These are phyloP conservation scores for Drosophila affinis DNA, from an alignment of 2,888 invertebrate genomes.

Conservation along the genomic window DNA sequence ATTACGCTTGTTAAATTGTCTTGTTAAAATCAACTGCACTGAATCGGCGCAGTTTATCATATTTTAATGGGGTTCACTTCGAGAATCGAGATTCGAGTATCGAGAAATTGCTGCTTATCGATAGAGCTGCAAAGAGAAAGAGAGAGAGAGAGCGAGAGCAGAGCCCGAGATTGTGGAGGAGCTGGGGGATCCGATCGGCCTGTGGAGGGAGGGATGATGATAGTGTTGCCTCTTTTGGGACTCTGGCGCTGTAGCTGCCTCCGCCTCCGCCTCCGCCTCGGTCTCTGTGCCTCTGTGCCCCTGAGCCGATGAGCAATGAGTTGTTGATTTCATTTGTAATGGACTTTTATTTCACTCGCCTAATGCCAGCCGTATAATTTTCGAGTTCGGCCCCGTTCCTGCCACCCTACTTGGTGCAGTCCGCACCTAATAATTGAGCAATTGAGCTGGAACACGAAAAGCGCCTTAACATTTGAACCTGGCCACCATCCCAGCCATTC, in stretches of 20 bases:
- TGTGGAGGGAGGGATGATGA: constrained; percentile 39
- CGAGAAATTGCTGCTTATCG: constrained; percentile 54
- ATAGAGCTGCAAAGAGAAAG: neutral
- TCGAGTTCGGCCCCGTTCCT: constrained; percentile 29
- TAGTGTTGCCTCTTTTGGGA: constrained; percentile 48
- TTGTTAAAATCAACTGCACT: constrained; percentile 81
- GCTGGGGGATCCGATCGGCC: constrained; percentile 4
- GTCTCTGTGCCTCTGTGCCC: constrained; percentile 12
- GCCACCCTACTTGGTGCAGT: constrained; percentile 18
- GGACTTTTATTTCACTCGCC: constrained; percentile 78
- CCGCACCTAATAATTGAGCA: constrained; percentile 74
- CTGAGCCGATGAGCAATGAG: constrained; percentile 75
- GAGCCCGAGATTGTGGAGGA: constrained; percentile 15
- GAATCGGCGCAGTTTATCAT: constrained; percentile 82
- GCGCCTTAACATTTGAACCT: constrained; percentile 79
- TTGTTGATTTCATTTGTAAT: constrained; percentile 80
- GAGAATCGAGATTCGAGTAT: constrained; percentile 47
- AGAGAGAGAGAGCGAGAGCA: neutral
- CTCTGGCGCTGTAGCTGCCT: constrained; percentile 25
- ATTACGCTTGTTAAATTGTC: constrained; percentile 83
- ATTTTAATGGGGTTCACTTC: constrained; percentile 79
- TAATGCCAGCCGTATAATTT: constrained; percentile 73
- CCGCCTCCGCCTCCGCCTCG: neutral
- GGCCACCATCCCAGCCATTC: constrained; percentile 12
- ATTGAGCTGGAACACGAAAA: constrained; percentile 78